These are phyloP conservation scores for Cottoperca gobio DNA, from an alignment of 2,797 vertebrate genomes.

Conservation along the genomic window DNA sequence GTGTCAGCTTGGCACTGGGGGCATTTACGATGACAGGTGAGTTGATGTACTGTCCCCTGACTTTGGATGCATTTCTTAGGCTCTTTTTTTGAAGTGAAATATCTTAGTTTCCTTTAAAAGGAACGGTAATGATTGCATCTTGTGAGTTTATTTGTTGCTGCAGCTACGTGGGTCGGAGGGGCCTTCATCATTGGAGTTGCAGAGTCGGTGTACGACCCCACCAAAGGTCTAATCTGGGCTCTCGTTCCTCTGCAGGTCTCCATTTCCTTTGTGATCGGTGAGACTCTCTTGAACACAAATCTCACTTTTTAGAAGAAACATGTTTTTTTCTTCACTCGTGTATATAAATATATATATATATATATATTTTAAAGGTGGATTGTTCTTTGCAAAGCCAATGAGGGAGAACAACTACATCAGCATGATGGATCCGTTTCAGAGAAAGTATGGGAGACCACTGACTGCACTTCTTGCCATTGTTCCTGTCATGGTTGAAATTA, in stretches of 20 bases:
- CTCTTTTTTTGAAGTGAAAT: too few species aligned
- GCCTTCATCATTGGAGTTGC: slow-evolving; percentile 76
- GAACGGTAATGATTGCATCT: too few species aligned
- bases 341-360: too few species aligned
- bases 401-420: slow-evolving; percentile 18
- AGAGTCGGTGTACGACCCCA: slow-evolving; percentile 76
- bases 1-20: slow-evolving; percentile 11
- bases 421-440: slow-evolving; percentile 67
- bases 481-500: slow-evolving; percentile 31
- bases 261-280: slow-evolving; percentile 69
- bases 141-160: not conserved
- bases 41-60: not conserved
- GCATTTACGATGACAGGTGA: slow-evolving; percentile 40
- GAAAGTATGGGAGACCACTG: slow-evolving; percentile 52
- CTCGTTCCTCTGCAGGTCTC: slow-evolving; percentile 21
- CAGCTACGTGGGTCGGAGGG: slow-evolving; percentile 82
- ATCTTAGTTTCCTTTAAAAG: too few species aligned
- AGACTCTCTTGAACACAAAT: too few species aligned
- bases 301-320: too few species aligned
- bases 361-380: not conserved
- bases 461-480: slow-evolving; percentile 30
- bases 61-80: not conserved
- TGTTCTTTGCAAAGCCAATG: slow-evolving; percentile 21
- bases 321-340: too few species aligned
- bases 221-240: slow-evolving; percentile 75